Evolutionary conservation across 2,797 vertebrate genomes (phyloP), one percentile per base, ranked within the genome.

Genomic region (Siniperca undulata): DNA sequence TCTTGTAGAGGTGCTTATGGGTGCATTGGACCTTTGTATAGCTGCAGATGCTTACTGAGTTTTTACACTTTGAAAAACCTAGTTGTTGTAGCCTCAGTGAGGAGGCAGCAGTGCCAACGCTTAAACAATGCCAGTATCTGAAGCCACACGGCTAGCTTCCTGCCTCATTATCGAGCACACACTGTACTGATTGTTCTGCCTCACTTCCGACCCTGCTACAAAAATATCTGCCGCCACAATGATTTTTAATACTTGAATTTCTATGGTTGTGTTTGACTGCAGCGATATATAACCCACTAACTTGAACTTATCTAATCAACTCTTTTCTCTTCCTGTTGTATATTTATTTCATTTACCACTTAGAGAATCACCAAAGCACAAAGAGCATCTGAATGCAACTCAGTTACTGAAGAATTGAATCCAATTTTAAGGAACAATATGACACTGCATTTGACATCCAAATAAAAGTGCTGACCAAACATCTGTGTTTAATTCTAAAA

Each of bases 41-140:
- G 71, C 83, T 82, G 77, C 67, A 81, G 82, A 84, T 78, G 80
- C 85, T 87, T 70, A 58, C 78, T 70, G 78, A 77, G 70, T 86
- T 92, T 91, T 87, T 85, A 59, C 22, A 82, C 86, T 82, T 86
- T 74, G 38, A 65, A 83, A 89, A 80, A 67, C 3, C 0, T 70
- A 72, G 67, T 68, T 48, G 78, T 89, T 81, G 82, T 30, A 83
- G 72, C 74, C 76, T 68, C 70, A 69, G 65, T 53, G 60, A 81
- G 59, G 52, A 81, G 70, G 74, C 69, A 84, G 75, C 56, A 56
- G 60, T 58, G 69, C 74, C 67, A 44, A 66, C 58, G 76, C 50
- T 83, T 82, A 81, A 84, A 89, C 65, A 88, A 88, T 65, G 70
- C 44, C 59, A 44, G 74, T 67, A 72, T 84, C 76, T 82, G 73